Base-by-base conservation (phyloP, 2,113 vertebrate genomes). In the Anser brachyrhynchus region DNA sequence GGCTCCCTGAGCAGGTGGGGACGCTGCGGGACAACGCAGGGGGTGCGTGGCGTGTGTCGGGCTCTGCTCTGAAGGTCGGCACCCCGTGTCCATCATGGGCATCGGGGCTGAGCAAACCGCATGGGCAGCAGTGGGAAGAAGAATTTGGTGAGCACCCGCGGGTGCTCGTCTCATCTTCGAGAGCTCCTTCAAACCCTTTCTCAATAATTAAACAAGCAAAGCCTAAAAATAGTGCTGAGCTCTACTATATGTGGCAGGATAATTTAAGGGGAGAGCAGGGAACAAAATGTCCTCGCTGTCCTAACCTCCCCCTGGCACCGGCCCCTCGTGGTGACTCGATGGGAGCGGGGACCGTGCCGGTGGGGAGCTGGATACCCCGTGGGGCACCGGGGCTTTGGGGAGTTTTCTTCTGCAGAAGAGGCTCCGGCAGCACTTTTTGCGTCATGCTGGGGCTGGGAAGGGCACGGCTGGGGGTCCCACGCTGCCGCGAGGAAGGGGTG, bases 121-220 rank as follows among this genome's bases (percentile, higher is more conserved):
- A 61, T 39, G 1, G 17, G 37, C 33, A 11, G 39, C 71, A 17
- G 26, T 8, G 5, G 51, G 61, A 29, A 51, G 79, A 75, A 83
- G 71, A 85, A 73, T 15, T 73, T 16, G 61, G 35, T 39, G 87
- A 61, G 62, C 31, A 59, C 61, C 61, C 55, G 19, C 2, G 17
- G 65, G 54, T 39, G 64, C 77, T 74, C 43, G 3, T 78, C 87
- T 89, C 89, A 65, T 71, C 82, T 91, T 91, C 87, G 35, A 77
- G 71, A 92, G 82, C 95, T 88, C 83, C 65, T 89, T 93, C 87
- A 74, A 65, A 88, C 61, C 55, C 92, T 92, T 62, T 6, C 92
- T 96, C 93, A 96, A 95, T 97, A 96, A 97, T 97, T 97, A 87
- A 96, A 91, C 69, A 71, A 89, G 84, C 57, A 33, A 92, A 51